Conservation (phyloP, 2,888 invertebrate species). For the Microdon myrmicae region DNA sequence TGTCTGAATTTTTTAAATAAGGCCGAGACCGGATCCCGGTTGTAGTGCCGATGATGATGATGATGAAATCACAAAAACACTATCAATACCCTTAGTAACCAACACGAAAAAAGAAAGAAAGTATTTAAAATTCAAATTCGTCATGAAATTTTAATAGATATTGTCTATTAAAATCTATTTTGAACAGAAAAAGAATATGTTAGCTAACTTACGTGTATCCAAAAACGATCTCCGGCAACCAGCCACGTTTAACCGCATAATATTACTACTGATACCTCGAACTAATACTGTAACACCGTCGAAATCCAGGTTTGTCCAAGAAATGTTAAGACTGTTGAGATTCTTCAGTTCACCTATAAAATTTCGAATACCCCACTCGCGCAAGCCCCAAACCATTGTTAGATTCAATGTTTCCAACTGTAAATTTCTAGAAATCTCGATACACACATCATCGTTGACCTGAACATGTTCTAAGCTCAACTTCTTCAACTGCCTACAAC, state of each 20-base stretch:
- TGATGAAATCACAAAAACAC: no score
- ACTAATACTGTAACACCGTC: conserved; percentile 73
- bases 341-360: conserved; percentile 70
- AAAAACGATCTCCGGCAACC: conserved; percentile 82
- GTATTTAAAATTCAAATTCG: no score
- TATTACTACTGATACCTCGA: conserved; percentile 71
- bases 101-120: no score
- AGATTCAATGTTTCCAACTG: conserved; percentile 84
- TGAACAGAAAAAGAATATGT: neutral
- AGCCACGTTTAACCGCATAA: conserved; percentile 82
- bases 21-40: no score
- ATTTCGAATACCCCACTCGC: conserved; percentile 72
- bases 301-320: conserved; percentile 79
- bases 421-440: conserved; percentile 74
- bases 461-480: conserved; percentile 84
- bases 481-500: conserved; percentile 79
- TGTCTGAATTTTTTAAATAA: no score
- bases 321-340: conserved; percentile 76
- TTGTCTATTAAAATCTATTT: neutral
- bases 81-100: no score
- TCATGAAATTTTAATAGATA: conserved; percentile 4
- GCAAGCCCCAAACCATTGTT: conserved; percentile 82
- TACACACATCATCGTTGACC: conserved; percentile 74
- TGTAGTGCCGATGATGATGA: no score
- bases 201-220: conserved; percentile 75